Conservation (phyloP, 2,113 vertebrate species). For the Myiagra hebetior region DNA sequence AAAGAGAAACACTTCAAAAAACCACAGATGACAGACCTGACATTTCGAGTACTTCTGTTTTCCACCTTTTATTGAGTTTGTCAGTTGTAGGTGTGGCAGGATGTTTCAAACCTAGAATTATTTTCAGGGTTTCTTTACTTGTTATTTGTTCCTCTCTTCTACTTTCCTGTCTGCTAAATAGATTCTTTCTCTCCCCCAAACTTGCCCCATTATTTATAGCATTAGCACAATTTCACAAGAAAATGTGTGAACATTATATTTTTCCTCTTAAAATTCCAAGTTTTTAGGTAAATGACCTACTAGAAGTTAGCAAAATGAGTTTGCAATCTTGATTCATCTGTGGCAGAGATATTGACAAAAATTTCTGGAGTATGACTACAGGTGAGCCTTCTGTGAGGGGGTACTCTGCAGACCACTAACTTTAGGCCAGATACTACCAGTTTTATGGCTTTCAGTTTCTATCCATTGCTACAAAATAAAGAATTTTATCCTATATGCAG, state of each 20-base stretch:
- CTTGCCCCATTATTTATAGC: not conserved
- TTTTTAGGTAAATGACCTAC: not conserved
- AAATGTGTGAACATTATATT: not conserved
- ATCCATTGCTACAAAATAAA: not conserved
- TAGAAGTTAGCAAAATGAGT: not conserved
- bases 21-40: not conserved
- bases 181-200: not conserved
- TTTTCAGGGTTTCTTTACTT: not conserved
- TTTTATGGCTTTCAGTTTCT: not conserved
- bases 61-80: not conserved
- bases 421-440: not conserved
- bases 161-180: not conserved
- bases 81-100: not conserved
- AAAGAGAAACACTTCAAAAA: not conserved
- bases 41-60: not conserved
- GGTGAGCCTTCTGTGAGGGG: not conserved
- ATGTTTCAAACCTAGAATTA: not conserved
- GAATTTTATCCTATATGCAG: not conserved
- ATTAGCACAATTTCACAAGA: not conserved
- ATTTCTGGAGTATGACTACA: not conserved
- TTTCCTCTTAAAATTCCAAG: not conserved
- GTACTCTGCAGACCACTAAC: not conserved
- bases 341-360: not conserved
- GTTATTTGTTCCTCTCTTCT: not conserved
- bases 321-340: not conserved